A percentile compares a stretch with the other conserved stretches of the same genome.
Conservation (phyloP, 1,140 invertebrate species). For the Zaprionus taronus region DNA sequence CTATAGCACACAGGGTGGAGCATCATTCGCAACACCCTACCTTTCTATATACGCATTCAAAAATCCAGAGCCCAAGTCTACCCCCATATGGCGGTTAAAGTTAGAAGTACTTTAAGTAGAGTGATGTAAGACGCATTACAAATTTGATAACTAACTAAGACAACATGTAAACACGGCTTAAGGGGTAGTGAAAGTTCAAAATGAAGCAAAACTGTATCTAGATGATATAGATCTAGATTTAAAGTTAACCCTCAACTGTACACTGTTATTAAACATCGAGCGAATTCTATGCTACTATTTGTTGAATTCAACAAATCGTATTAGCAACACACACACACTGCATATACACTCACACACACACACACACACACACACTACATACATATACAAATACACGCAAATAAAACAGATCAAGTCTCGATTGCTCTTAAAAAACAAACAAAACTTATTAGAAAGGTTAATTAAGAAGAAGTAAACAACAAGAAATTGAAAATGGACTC, state of each 20-base stretch:
- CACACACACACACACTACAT: background rate
- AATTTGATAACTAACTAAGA: constrained; percentile 16
- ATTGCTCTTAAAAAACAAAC: background rate
- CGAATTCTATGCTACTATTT: constrained; percentile 54
- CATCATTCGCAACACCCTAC: background rate
- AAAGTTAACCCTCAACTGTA: background rate
- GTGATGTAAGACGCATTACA: constrained; percentile 8
- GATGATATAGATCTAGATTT: constrained; percentile 37
- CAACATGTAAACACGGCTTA: constrained; percentile 23
- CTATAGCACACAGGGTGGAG: constrained; percentile 1
- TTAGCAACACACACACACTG: constrained; percentile 40
- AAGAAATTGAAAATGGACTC: background rate
- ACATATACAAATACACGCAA: constrained; percentile 9
- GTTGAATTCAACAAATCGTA: constrained; percentile 63
- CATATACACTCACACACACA: background rate
- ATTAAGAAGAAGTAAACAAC: background rate
- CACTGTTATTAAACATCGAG: constrained; percentile 29
- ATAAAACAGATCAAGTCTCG: constrained; percentile 24
- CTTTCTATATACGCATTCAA: constrained; percentile 5
- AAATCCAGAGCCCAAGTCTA: constrained; percentile 10
- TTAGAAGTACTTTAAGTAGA: constrained; percentile 8
- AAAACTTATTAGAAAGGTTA: background rate
- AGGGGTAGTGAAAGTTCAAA: constrained; percentile 10
- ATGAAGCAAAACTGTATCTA: constrained; percentile 40
- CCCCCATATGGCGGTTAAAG: background rate